Evolutionary conservation across 23 tunicate genomes (phyloP).

Genomic region (Diplosoma virens): DNA sequence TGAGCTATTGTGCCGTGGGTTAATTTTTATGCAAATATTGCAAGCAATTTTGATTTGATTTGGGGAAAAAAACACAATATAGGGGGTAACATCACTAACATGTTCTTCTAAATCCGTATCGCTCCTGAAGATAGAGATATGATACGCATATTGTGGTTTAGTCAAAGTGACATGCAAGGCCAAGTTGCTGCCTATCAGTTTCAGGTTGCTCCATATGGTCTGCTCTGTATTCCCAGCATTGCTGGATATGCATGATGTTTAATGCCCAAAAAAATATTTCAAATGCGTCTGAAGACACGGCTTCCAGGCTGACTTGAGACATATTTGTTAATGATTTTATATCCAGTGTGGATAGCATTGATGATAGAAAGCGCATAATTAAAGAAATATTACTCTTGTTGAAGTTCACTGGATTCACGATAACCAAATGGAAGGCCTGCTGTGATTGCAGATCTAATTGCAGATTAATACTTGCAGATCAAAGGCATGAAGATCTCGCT

Average conservation of each 20-base stretch:
- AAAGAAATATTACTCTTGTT: neutral
- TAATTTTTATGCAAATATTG: too few species aligned
- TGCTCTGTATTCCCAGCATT: conserved; percentile 5
- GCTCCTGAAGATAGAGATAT: too few species aligned
- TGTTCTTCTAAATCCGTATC: too few species aligned
- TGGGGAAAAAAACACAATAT: too few species aligned
- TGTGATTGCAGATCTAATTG: too few species aligned
- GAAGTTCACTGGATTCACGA: neutral
- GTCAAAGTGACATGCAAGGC: too few species aligned
- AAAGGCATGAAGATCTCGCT: neutral
- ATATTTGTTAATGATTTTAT: conserved; percentile 11
- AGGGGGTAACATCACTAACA: too few species aligned
- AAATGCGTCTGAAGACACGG: neutral
- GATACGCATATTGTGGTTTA: too few species aligned
- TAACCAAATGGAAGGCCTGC: conserved; percentile 4
- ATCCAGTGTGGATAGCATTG: neutral
- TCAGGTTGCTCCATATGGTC: too few species aligned
- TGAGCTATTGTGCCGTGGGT: too few species aligned
- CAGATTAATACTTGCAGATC: neutral
- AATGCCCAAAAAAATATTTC: neutral
- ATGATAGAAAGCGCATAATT: conserved; percentile 5
- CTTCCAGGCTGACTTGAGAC: neutral
- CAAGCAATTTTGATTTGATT: too few species aligned
- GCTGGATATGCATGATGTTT: conserved; percentile 1
- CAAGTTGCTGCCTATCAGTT: too few species aligned